These are phyloP conservation scores for Heliothis subflexa DNA, from an alignment of 1,140 invertebrate species.

Conservation along the genomic window DNA sequence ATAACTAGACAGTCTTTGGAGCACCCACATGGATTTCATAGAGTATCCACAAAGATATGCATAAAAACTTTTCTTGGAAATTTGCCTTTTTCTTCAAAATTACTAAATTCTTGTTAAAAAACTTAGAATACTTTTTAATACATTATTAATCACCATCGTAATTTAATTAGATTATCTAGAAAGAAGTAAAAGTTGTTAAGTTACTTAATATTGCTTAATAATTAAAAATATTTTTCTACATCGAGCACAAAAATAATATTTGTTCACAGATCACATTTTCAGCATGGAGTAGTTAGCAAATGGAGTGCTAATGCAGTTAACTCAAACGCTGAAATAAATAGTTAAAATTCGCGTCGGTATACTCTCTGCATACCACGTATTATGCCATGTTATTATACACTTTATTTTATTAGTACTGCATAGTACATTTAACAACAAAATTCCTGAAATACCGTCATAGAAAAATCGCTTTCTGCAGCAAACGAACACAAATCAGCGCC, in stretches of 20 bases:
- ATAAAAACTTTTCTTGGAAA: background rate
- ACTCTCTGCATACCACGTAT: background rate
- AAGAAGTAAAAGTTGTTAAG: too few species aligned
- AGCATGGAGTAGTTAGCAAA: background rate
- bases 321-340: too few species aligned
- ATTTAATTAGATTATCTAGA: too few species aligned
- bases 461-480: too few species aligned
- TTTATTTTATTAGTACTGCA: background rate
- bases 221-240: too few species aligned
- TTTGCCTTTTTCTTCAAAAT: background rate
- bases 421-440: background rate
- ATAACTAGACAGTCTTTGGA: constrained; percentile 3
- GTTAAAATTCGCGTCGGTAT: background rate
- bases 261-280: background rate
- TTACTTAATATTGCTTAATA: too few species aligned
- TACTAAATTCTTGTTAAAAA: too few species aligned
- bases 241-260: background rate
- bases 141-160: too few species aligned
- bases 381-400: background rate
- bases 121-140: too few species aligned
- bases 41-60: background rate
- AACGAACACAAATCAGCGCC: background rate
- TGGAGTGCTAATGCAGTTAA: too few species aligned
- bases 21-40: background rate
- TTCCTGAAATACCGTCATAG: too few species aligned